Evolutionary conservation across 2,888 invertebrate species (phyloP).

Genomic region (Thereva unica): DNA sequence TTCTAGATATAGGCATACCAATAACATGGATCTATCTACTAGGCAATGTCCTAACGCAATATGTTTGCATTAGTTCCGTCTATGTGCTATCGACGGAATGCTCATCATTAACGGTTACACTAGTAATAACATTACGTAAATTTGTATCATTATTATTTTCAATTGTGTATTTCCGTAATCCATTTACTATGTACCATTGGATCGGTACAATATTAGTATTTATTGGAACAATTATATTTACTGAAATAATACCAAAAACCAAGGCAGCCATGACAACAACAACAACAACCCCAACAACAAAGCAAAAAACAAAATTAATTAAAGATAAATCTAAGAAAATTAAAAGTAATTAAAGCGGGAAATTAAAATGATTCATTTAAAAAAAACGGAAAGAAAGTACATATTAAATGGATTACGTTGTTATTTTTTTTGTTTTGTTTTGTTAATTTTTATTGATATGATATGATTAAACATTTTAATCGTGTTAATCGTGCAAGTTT

Average conservation of each 20-base stretch:
- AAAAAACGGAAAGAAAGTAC: too few relatives aligned
- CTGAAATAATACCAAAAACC: constrained; percentile 70
- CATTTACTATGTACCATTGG: constrained; percentile 91
- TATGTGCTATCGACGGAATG: constrained; percentile 94
- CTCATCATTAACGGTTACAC: constrained; percentile 89
- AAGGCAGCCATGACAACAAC: constrained; percentile 23
- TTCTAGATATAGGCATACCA: constrained; percentile 69
- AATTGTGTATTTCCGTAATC: constrained; percentile 88
- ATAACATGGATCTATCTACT: constrained; percentile 76
- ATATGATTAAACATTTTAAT: too few relatives aligned
- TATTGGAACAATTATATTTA: constrained; percentile 89
- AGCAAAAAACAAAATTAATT: too few relatives aligned
- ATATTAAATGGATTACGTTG: too few relatives aligned
- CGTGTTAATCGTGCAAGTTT: too few relatives aligned
- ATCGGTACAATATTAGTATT: constrained; percentile 89
- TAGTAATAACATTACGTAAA: constrained; percentile 94
- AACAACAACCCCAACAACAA: too few relatives aligned
- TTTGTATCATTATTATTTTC: constrained; percentile 95
- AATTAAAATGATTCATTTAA: too few relatives aligned
- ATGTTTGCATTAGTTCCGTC: constrained; percentile 92
- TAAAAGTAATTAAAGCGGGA: too few relatives aligned
- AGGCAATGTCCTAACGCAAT: constrained; percentile 87
- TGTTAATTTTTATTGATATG: too few relatives aligned
- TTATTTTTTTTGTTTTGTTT: too few relatives aligned
- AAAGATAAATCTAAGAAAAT: too few relatives aligned